Evolutionary conservation across 2,113 vertebrate species (phyloP).

Genomic region (Lipotes vexillifer): DNA sequence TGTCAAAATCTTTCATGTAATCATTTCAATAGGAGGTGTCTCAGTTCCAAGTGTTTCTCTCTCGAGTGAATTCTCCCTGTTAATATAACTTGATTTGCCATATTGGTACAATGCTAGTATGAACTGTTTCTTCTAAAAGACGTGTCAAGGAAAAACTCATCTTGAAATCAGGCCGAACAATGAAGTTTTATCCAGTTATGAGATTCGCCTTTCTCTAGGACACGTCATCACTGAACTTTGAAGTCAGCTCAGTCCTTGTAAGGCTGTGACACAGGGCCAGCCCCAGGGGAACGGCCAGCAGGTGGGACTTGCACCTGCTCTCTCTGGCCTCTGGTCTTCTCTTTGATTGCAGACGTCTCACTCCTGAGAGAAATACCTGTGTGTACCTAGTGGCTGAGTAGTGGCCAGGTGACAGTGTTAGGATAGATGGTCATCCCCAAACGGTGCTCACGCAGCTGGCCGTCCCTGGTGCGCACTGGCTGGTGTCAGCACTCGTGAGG

Average conservation of each 20-base stretch:
- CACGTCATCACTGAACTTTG: not conserved
- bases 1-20: not conserved
- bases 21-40: not conserved
- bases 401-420: not conserved
- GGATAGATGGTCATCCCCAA: rapidly evolving
- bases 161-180: not conserved
- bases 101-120: not conserved
- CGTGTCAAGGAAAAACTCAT: not conserved
- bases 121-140: not conserved
- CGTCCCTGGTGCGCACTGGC: rapidly evolving
- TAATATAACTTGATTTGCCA: not conserved
- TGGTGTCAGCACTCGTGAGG: rapidly evolving
- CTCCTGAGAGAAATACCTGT: not conserved
- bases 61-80: not conserved
- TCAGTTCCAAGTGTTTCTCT: not conserved
- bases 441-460: not conserved
- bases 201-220: not conserved
- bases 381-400: rapidly evolving
- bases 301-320: not conserved
- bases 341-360: not conserved
- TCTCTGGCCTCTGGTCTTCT: not conserved
- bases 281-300: rapidly evolving
- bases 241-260: too few relatives aligned
- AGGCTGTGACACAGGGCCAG: too few relatives aligned
- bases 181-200: not conserved